These are phyloP conservation scores for Epinephelus malabaricus DNA, from an alignment of 2,797 vertebrate genomes.

Conservation along the genomic window DNA sequence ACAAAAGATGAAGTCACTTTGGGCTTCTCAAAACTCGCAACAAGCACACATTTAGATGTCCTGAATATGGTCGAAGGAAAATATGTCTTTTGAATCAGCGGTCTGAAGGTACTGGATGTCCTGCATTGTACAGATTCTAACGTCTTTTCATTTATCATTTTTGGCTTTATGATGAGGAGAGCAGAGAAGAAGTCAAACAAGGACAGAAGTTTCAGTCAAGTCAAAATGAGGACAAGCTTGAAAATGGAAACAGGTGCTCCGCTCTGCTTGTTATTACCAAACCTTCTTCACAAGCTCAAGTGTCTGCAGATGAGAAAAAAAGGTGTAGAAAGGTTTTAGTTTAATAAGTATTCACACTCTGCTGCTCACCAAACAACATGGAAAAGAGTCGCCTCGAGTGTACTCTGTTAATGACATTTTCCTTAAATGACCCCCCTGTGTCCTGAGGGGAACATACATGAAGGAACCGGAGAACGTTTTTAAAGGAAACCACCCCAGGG, in stretches of 20 bases:
- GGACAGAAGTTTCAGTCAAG: background rate
- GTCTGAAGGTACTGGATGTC: too few relatives aligned
- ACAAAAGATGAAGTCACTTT: too few relatives aligned
- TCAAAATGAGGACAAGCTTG: background rate
- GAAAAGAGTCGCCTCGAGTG: background rate
- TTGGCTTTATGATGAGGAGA: background rate
- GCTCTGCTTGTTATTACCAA: too few relatives aligned
- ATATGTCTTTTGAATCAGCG: too few relatives aligned
- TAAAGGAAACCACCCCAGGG: conserved; percentile 13
- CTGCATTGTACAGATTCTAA: too few relatives aligned
- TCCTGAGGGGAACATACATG: background rate
- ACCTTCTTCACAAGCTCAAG: background rate
- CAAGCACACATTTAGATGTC: too few relatives aligned
- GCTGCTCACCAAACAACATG: background rate
- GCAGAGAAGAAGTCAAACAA: background rate
- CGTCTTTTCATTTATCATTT: background rate
- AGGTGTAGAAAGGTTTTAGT: background rate
- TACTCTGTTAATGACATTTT: conserved; percentile 2
- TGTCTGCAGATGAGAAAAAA: background rate
- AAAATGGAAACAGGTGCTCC: conserved; percentile 7
- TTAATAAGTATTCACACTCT: background rate
- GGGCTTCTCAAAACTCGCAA: too few relatives aligned
- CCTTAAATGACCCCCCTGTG: conserved; percentile 7
- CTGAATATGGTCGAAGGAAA: too few relatives aligned
- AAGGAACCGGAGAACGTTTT: background rate